Evolutionary conservation across 2,797 vertebrate species (phyloP), one percentile per base, ranked within the genome.

Genomic region (Sternarchorhynchus goeldii): DNA sequence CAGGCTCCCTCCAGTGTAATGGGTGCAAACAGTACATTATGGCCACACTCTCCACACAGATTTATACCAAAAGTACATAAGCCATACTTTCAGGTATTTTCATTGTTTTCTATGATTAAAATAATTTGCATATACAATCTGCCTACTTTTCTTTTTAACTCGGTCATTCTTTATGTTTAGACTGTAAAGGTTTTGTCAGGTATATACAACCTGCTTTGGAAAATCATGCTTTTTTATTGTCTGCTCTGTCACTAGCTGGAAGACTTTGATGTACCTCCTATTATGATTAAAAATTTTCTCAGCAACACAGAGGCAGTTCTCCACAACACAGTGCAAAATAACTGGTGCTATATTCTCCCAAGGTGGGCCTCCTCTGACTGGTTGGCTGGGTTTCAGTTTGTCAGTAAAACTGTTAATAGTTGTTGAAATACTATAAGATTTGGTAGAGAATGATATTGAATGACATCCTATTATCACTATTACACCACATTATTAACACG

Each of bases 331-430:
- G 88, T 91, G 69, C 82, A 92, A 85, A 91, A 85, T 87, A 87
- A 91, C 81, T 97, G 96, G 96, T 97, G 96, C 81, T 94, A 96
- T 29, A 85, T 98, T 84, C 94, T 98, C 83, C 97, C 96, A 88
- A 98, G 96, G 96, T 97, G 83, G 55, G 72, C 45, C 17, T 39
- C 39, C 39, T 41, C 5, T 10, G 10, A 7, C 39, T 41, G 39
- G 4, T 5, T 39, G 36, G 36, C 36, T 39, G 39, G 5, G 6
- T 41, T 7, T 41, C 39, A 41, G 6, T 36, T 7, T 36, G 34
- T 36, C 34, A 36, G 34, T 36, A 36, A 36, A 36, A 36, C 34
- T 36, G 34, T 36, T 36, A 4, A 36, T 36, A 36, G 34, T 36
- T 36, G 34, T 7, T 36, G 4, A 36, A 36, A 36, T 36, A 36